Evolutionary conservation across 1,140 invertebrate species (phyloP).

Genomic region (Stegodyphus dumicola): DNA sequence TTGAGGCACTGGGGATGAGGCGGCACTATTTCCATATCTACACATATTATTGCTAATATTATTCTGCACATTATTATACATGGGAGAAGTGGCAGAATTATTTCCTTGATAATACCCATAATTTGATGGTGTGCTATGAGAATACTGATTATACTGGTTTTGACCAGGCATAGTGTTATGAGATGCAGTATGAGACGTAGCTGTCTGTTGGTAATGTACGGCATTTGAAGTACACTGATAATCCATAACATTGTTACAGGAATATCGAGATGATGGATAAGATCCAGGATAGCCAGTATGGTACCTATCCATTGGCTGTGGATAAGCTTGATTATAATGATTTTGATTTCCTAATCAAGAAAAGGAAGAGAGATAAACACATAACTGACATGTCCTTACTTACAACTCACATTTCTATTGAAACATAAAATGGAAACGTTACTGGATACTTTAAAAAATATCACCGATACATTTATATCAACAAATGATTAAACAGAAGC

Average conservation of each 20-base stretch:
- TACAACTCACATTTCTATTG: no score
- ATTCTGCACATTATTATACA: constrained; percentile 25
- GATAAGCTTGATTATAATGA: constrained; percentile 34
- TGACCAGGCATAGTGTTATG: constrained; percentile 28
- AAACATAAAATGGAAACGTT: no score
- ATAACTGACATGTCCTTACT: no score
- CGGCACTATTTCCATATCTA: constrained; percentile 45
- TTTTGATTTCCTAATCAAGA: constrained; percentile 41
- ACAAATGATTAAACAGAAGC: no score
- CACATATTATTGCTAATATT: constrained; percentile 36
- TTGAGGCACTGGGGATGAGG: constrained; percentile 53
- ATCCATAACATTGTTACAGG: constrained; percentile 28
- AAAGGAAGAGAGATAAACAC: neutral
- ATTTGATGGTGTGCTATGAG: constrained; percentile 30
- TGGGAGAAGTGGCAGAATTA: constrained; percentile 21
- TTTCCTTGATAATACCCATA: constrained; percentile 50
- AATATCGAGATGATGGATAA: constrained; percentile 39
- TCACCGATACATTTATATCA: no score
- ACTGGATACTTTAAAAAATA: no score
- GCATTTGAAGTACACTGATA: constrained; percentile 44
- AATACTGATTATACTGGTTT: constrained; percentile 49
- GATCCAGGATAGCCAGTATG: constrained; percentile 38
- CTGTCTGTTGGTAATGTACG: constrained; percentile 23
- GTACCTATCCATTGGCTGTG: constrained; percentile 30
- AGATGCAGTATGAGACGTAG: constrained; percentile 11